A percentile compares a stretch with the other conserved stretches of the same genome.
phyloP scores from a whole-genome alignment of 2,888 invertebrate species.

The Coleophora flavipennella region DNA sequence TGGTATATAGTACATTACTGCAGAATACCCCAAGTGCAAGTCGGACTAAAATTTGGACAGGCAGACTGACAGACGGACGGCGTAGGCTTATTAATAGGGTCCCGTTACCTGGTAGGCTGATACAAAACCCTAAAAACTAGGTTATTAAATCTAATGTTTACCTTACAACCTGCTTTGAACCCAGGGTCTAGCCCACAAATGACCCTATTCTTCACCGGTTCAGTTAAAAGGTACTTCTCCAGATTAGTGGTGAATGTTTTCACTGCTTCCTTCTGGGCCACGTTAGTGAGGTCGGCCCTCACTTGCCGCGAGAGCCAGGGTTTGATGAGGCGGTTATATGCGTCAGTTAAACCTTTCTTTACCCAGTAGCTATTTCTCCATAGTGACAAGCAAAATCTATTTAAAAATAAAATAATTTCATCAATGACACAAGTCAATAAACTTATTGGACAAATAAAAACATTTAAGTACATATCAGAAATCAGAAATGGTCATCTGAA shows the following conservation, averaged over 20 bases:
- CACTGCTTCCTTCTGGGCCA: constrained; percentile 86
- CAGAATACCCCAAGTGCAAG: too few species aligned
- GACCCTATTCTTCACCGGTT: constrained; percentile 84
- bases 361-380: constrained; percentile 56
- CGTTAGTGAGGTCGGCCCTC: constrained; percentile 79
- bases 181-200: constrained; percentile 94
- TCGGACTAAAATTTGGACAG: too few species aligned
- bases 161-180: constrained; percentile 90
- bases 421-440: too few species aligned
- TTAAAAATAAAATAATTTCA: constrained; percentile 6
- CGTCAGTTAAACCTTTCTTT: constrained; percentile 51
- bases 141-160: too few species aligned
- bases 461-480: too few species aligned
- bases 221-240: constrained; percentile 84
- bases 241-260: constrained; percentile 89
- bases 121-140: too few species aligned
- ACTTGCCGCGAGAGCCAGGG: constrained; percentile 79
- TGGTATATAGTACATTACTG: too few species aligned
- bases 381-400: constrained; percentile 51
- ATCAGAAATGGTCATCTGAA: too few species aligned
- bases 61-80: too few species aligned
- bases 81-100: too few species aligned
- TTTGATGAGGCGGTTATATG: constrained; percentile 63
- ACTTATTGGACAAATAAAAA: too few species aligned
- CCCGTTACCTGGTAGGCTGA: too few species aligned